phyloP scores from a whole-genome alignment of 2,888 invertebrate genomes.

The Sycophila texana region DNA sequence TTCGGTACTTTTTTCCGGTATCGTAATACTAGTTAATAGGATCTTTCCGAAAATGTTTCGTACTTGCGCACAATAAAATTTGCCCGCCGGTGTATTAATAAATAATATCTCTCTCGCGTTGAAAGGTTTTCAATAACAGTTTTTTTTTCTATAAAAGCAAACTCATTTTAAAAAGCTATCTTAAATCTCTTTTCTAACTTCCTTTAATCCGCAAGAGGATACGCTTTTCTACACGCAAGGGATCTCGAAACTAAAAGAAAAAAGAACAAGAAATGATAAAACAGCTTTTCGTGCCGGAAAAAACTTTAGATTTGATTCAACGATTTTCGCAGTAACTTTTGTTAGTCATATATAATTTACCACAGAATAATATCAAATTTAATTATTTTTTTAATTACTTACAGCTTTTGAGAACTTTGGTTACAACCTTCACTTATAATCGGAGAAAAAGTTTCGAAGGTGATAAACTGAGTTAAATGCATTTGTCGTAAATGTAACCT shows the following conservation, averaged over 20 bases:
- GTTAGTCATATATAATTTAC: background rate
- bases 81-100: too few relatives aligned
- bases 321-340: background rate
- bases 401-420: background rate
- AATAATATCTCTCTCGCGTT: too few relatives aligned
- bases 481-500: too few relatives aligned
- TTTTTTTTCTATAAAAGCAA: slow-evolving; percentile 12
- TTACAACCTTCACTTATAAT: background rate
- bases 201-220: slow-evolving; percentile 11
- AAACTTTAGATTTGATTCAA: background rate
- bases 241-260: slow-evolving; percentile 3
- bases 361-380: background rate
- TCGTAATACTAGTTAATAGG: background rate
- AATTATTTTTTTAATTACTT: background rate
- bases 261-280: background rate
- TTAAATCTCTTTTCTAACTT: slow-evolving; percentile 17
- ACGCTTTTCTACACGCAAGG: background rate
- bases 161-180: slow-evolving; percentile 25
- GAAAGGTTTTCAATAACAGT: slow-evolving; percentile 10
- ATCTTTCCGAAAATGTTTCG: background rate
- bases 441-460: too few relatives aligned
- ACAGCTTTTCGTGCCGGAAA: slow-evolving; percentile 9
- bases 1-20: background rate
- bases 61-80: background rate
- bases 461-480: too few relatives aligned